These are phyloP conservation scores for Takifugu ocellatus DNA, from an alignment of 2,797 vertebrate genomes.

Conservation along the genomic window DNA sequence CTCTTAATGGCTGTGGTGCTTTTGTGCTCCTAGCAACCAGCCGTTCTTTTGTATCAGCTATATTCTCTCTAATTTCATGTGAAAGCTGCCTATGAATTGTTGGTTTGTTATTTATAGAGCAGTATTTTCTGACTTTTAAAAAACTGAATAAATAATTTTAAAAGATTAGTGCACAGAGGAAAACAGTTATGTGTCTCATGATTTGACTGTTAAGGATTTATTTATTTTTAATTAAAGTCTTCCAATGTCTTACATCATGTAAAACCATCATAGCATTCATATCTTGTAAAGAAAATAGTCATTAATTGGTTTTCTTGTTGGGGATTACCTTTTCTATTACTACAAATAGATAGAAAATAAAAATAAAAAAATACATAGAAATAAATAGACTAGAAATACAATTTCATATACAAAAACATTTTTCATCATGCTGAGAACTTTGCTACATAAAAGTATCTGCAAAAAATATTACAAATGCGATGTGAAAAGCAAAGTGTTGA, in stretches of 20 bases:
- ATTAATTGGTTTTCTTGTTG: too few relatives aligned
- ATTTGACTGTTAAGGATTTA: conserved; percentile 8
- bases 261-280: neutral
- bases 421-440: too few relatives aligned
- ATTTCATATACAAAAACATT: too few relatives aligned
- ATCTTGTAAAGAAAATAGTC: too few relatives aligned
- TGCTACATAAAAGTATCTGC: too few relatives aligned
- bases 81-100: conserved; percentile 82
- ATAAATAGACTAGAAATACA: too few relatives aligned
- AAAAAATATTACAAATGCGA: too few relatives aligned
- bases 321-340: neutral
- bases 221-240: too few relatives aligned
- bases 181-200: conserved; percentile 8
- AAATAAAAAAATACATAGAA: too few relatives aligned
- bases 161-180: conserved; percentile 71
- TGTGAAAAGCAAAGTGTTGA: too few relatives aligned
- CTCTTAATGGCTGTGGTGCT: conserved; percentile 80
- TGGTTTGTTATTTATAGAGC: conserved; percentile 84
- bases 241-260: neutral
- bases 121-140: conserved; percentile 77
- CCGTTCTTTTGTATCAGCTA: conserved; percentile 68
- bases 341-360: too few relatives aligned
- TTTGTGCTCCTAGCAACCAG: conserved; percentile 88
- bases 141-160: conserved; percentile 84
- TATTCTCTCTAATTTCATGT: conserved; percentile 69